Base-by-base conservation (phyloP, 2,797 vertebrate genomes). In the Enteromius fasciolatus region DNA sequence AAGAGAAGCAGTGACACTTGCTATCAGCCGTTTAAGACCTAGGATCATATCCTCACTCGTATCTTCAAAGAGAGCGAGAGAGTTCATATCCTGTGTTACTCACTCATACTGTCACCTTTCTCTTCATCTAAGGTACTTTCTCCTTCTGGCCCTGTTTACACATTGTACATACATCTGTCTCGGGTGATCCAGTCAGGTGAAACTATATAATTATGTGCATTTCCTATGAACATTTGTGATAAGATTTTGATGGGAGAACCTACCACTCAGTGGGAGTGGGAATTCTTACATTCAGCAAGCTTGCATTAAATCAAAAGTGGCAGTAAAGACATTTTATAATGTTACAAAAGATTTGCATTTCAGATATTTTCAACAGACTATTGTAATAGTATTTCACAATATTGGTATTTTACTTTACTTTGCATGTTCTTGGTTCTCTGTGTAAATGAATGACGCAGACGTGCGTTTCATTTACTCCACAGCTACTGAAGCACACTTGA, bases 1-100 rank as follows among this genome's bases (percentile, higher is more conserved):
- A 73, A 85, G 46, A 69, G 67, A 76, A 80, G 50, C 74, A 81
- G 36, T 83, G 82, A 70, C 78, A 76, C 48, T 63, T 57, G 52
- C 67, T 75, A 76, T 75, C 75, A 48, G 18, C 33, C n/a, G 8
- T 72, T 41, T 81, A 36, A 81, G 75, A 85, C 31, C 52, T 20
- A 18, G 69, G 75, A 73, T 80, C 83, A 76, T 61, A 48, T 77
- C 81, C 73, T 46, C 50, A 33, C 23, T 68, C 17, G 23, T 57
- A 39, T 57, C 66, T 25, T 82, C 14, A 75, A 12, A 77, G 28
- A 33, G 41, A 63, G 36, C 44, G 18, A 77, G 31, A 69, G 39
- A 48, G 25, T 50, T 52, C 41, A 61, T 39, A 64, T 48, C 78
- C 14, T 36, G 14, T 72, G 67, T 36, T 73, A 48, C 77, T 48